Percentiles rank a stretch among this genome's conserved stretches.
Conservation (phyloP, 2,113 vertebrate species). For the Todiramphus chloris region DNA sequence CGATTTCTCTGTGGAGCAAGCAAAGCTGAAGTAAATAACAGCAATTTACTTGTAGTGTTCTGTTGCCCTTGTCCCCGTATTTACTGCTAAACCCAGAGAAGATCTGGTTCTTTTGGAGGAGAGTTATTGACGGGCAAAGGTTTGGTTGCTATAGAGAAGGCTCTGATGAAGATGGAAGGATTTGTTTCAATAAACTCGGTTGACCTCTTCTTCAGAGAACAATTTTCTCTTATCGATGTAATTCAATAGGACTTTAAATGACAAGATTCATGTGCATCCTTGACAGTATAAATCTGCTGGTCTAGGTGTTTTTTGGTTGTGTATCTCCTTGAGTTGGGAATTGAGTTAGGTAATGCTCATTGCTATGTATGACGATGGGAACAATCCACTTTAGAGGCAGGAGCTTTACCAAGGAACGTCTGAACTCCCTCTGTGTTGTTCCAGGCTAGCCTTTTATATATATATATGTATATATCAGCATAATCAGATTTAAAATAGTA, state of each 20-base stretch:
- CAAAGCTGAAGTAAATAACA: background rate
- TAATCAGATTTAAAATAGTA: background rate
- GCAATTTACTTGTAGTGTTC: slow-evolving; percentile 22
- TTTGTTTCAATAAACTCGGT: slow-evolving; percentile 46
- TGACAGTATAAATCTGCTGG: background rate
- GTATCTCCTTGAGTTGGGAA: slow-evolving; percentile 51
- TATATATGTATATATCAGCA: background rate
- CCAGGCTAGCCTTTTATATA: background rate
- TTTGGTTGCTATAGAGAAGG: slow-evolving; percentile 24
- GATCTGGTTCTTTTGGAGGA: background rate
- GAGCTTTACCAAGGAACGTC: background rate
- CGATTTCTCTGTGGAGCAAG: background rate
- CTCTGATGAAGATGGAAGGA: slow-evolving; percentile 52
- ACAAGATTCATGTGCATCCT: slow-evolving; percentile 45
- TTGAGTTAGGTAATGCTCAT: slow-evolving; percentile 23
- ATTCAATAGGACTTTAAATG: slow-evolving; percentile 30
- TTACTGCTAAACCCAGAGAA: slow-evolving; percentile 4
- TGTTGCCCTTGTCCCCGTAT: background rate
- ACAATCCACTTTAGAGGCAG: background rate
- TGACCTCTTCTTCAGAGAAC: slow-evolving; percentile 50
- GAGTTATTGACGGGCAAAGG: background rate
- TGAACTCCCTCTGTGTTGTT: background rate
- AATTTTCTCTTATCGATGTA: slow-evolving; percentile 34
- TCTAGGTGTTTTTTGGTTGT: background rate
- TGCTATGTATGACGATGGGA: background rate